Evolutionary conservation across 64 coral and sea anemone genomes (phyloP).

Genomic region (Montipora sp.): DNA sequence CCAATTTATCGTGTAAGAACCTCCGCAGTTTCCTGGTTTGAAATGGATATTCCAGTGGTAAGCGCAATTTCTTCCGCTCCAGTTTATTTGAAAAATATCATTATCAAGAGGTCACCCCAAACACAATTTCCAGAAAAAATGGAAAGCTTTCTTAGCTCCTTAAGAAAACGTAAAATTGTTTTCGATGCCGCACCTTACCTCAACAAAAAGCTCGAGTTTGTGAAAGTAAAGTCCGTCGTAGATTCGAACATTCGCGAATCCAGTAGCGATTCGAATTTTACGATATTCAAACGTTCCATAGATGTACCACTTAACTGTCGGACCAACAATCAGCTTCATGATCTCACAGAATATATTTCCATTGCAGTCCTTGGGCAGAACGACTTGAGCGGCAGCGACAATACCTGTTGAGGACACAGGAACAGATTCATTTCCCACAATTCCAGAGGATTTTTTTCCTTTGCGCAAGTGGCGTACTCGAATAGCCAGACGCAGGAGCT

Average conservation of each 20-base stretch:
- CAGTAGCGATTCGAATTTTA: slow-evolving; percentile 69
- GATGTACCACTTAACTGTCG: slow-evolving; percentile 76
- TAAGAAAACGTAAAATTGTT: not conserved
- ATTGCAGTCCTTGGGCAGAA: slow-evolving; percentile 92
- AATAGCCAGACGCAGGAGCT: too few relatives aligned
- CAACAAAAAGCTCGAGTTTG: slow-evolving; percentile 81
- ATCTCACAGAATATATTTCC: slow-evolving; percentile 91
- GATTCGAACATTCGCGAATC: slow-evolving; percentile 78
- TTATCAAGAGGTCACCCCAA: too few relatives aligned
- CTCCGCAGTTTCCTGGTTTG: too few relatives aligned
- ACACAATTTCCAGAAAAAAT: too few relatives aligned
- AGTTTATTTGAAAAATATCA: too few relatives aligned
- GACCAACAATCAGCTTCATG: slow-evolving; percentile 78
- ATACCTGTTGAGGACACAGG: slow-evolving; percentile 29
- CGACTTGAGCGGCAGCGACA: slow-evolving; percentile 77
- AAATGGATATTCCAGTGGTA: too few relatives aligned
- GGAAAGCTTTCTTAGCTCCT: too few relatives aligned
- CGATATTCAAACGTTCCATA: slow-evolving; percentile 79
- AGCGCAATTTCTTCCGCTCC: too few relatives aligned
- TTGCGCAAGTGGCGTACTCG: too few relatives aligned
- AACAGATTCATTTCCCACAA: too few relatives aligned
- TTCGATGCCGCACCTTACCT: slow-evolving; percentile 32
- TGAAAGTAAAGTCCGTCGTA: slow-evolving; percentile 86
- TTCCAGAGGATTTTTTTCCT: too few relatives aligned
- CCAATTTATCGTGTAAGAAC: too few relatives aligned